Base-by-base conservation (phyloP, 2,113 vertebrate genomes). In the Onychorhynchus coronatus region DNA sequence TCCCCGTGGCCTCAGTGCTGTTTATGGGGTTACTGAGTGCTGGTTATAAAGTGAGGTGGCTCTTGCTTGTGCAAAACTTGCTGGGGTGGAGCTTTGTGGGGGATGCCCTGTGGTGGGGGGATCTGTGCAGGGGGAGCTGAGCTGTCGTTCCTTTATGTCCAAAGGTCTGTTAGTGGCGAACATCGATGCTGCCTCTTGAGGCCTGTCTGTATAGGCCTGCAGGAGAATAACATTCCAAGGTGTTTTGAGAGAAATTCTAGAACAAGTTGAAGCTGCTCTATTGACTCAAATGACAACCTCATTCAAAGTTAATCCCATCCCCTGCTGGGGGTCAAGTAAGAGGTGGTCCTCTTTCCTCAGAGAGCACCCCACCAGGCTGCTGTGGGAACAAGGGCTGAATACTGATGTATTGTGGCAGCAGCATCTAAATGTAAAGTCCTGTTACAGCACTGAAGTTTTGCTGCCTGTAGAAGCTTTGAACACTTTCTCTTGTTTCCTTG, bases 141-240 rank as follows among this genome's bases (percentile, higher is more conserved):
- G 30, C 55, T 78, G 18, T 28, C 27, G 17, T 0, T 46, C 13
- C 18, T 81, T 30, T 33, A 12, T 33, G 23, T 53, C 31, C 35
- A 33, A 31, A 81, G 50, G 3, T 78, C 44, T 68, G 58, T 41
- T 53, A 2, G 20, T 2, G 4, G 37, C 33, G 25, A 14, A 46
- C 8, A 2, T n/a, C 3, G 3, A 4, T 62, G 35, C 39, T 83
- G 41, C 35, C 16, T 71, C 28, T 89, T 81, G n/a, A 30, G 24
- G 58, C n/a, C 47, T 61, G 9, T 9, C 25, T 4, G 0, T 1
- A 0, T 33, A 15, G 24, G n/a, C 21, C 52, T 56, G 16, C 35
- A 42, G 56, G 22, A 56, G n/a, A 77, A 8, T 24, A 59, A 18
- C 3, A 3, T 70, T 59, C 16, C 2, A 1, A 55, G 11, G 35